Percentiles rank a stretch among this genome's conserved stretches.
phyloP scores from a whole-genome alignment of 2,888 invertebrate genomes.

The Pollenia labialis region DNA sequence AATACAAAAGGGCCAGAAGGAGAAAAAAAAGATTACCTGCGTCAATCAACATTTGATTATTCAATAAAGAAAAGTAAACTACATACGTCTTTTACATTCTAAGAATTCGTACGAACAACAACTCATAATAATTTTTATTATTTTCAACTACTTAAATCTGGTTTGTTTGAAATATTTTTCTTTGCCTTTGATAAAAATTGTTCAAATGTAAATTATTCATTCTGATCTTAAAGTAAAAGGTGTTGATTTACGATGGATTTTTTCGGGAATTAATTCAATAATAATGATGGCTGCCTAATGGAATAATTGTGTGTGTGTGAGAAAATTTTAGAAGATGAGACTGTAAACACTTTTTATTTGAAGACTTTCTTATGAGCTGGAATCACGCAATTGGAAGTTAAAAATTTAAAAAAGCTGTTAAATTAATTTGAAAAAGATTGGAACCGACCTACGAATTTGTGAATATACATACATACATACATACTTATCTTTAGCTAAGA shows the following conservation, averaged over 20 bases:
- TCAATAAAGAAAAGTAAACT: conserved; percentile 49
- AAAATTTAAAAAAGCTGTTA: not conserved
- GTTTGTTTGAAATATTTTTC: conserved; percentile 19
- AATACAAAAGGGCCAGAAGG: conserved; percentile 25
- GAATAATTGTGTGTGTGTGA: conserved; percentile 26
- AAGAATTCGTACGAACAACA: conserved; percentile 34
- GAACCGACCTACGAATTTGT: too few relatives aligned
- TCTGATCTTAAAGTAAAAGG: conserved; percentile 44
- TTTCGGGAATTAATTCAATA: conserved; percentile 44
- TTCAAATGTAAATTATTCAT: conserved; percentile 60
- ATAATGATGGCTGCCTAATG: not conserved
- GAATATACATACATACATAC: too few relatives aligned
- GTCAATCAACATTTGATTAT: conserved; percentile 69
- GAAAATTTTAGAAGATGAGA: conserved; percentile 18
- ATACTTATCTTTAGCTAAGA: too few relatives aligned
- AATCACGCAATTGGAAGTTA: not conserved
- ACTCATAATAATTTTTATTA: conserved; percentile 42
- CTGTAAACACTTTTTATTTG: conserved; percentile 34
- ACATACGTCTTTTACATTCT: conserved; percentile 52
- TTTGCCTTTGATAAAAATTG: conserved; percentile 36
- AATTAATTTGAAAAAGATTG: not conserved
- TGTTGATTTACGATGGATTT: conserved; percentile 69
- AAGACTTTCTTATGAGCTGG: not conserved
- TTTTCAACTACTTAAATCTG: conserved; percentile 45
- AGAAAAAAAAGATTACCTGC: conserved; percentile 63